A percentile compares a stretch with the other conserved stretches of the same genome.
Evolutionary conservation across 1,140 invertebrate species (phyloP).

Genomic region (Phymorhynchus buccinoides): DNA sequence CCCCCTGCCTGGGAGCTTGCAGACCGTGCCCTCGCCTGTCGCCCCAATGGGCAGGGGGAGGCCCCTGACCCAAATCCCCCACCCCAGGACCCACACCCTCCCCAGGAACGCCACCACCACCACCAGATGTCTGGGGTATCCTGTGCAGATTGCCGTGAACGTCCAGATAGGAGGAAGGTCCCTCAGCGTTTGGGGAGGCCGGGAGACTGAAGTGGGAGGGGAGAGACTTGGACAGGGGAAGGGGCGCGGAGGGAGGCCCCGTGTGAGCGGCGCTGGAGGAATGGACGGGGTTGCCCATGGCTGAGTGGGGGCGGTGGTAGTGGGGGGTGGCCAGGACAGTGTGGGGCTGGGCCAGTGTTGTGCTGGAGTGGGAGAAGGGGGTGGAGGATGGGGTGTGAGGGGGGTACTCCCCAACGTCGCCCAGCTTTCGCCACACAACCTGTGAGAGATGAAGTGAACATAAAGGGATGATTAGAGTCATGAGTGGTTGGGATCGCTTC

Average conservation of each 20-base stretch:
- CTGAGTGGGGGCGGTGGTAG: not conserved
- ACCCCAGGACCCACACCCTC: not conserved
- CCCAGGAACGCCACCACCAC: not conserved
- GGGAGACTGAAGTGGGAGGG: slow-evolving; percentile 18
- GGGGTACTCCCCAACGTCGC: slow-evolving; percentile 59
- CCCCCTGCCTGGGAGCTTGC: not conserved
- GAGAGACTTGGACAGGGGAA: not conserved
- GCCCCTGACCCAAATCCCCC: not conserved
- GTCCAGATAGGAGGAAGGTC: not conserved
- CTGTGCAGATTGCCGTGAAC: not conserved
- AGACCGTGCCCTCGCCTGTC: not conserved
- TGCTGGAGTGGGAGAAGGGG: slow-evolving; percentile 15
- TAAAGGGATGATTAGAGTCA: too few relatives aligned
- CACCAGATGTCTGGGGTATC: not conserved
- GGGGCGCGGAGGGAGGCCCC: not conserved
- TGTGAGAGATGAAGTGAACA: slow-evolving; percentile 48
- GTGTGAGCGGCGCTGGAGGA: not conserved
- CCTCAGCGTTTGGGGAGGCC: not conserved
- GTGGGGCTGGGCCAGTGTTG: not conserved
- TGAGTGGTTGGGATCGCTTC: too few relatives aligned
- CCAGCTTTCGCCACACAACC: slow-evolving; percentile 73
- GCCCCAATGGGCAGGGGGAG: not conserved
- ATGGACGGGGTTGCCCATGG: not conserved
- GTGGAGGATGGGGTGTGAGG: slow-evolving; percentile 25
- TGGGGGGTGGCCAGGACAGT: not conserved